Percentiles rank a stretch among this genome's conserved stretches.
Evolutionary conservation across 2,797 vertebrate genomes (phyloP).

Genomic region (Sphaeramia orbicularis): DNA sequence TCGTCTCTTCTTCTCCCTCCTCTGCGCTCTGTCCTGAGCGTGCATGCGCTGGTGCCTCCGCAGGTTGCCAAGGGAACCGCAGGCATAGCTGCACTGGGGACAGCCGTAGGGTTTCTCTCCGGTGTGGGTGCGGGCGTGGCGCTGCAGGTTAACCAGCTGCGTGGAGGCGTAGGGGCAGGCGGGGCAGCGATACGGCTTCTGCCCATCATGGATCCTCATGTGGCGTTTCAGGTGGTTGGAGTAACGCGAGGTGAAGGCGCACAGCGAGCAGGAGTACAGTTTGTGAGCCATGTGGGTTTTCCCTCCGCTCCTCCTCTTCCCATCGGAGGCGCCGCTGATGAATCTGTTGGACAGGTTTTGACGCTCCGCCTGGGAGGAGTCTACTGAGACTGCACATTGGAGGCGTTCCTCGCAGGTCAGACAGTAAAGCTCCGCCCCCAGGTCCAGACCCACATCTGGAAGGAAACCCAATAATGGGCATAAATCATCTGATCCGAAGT

Average conservation of each 20-base stretch:
- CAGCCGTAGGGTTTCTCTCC: slow-evolving; percentile 97
- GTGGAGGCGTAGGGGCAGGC: slow-evolving; percentile 94
- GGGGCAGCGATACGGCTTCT: slow-evolving; percentile 94
- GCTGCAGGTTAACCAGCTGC: slow-evolving; percentile 96
- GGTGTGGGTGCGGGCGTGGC: slow-evolving; percentile 95
- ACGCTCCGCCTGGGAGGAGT: slow-evolving; percentile 36
- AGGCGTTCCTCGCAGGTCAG: slow-evolving; percentile 76
- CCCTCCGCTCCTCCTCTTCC: slow-evolving; percentile 10
- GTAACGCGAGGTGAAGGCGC: slow-evolving; percentile 95
- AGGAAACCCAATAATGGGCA: not conserved
- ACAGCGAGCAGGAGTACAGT: slow-evolving; percentile 92
- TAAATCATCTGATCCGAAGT: not conserved
- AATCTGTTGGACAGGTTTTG: slow-evolving; percentile 11
- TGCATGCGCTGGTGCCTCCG: slow-evolving; percentile 95
- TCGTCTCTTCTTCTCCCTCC: slow-evolving; percentile 78
- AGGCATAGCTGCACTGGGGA: slow-evolving; percentile 92
- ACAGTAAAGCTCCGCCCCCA: slow-evolving; percentile 79
- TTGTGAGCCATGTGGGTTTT: slow-evolving; percentile 64
- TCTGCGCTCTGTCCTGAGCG: slow-evolving; percentile 87
- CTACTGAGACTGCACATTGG: slow-evolving; percentile 30
- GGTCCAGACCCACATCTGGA: slow-evolving; percentile 82
- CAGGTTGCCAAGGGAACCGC: slow-evolving; percentile 96
- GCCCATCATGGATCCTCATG: slow-evolving; percentile 97
- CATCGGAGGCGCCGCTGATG: not conserved
- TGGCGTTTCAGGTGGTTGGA: slow-evolving; percentile 98